Percentiles rank a stretch among this genome's conserved stretches.
These are phyloP conservation scores for Tenthredo scrophulariae DNA, from an alignment of 2,888 invertebrate genomes.

Conservation along the genomic window DNA sequence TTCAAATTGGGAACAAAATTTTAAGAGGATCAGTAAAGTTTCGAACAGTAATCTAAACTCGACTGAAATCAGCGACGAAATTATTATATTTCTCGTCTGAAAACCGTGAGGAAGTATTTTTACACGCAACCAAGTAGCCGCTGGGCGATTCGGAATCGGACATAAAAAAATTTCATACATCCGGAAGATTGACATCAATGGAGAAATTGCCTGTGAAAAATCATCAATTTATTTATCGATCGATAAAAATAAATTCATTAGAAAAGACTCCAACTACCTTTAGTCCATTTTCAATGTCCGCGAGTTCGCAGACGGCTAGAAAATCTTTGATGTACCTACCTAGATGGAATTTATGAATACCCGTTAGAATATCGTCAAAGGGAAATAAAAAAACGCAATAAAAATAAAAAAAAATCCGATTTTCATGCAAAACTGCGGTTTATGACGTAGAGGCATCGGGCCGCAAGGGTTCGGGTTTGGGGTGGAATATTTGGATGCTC, in stretches of 20 bases:
- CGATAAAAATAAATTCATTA: background rate
- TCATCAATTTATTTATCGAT: background rate
- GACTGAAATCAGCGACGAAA: background rate
- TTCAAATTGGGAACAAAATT: slow-evolving; percentile 11
- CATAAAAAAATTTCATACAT: background rate
- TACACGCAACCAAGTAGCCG: background rate
- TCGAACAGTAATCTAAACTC: slow-evolving; percentile 23
- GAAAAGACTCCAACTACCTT: background rate
- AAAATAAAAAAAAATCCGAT: slow-evolving; percentile 26
- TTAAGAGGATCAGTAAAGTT: slow-evolving; percentile 32
- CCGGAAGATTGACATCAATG: background rate
- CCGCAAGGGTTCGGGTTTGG: slow-evolving; percentile 14
- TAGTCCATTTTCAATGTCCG: background rate
- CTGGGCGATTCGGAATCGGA: background rate
- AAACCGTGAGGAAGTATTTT: background rate
- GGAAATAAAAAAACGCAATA: background rate
- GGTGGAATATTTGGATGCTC: slow-evolving; percentile 53
- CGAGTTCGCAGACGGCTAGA: background rate
- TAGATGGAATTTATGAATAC: background rate
- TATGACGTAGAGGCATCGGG: slow-evolving; percentile 34
- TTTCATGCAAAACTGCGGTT: slow-evolving; percentile 53
- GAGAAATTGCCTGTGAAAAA: background rate
- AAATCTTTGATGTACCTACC: background rate
- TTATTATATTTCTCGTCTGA: background rate
- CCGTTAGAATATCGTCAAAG: slow-evolving; percentile 24